A percentile compares a stretch with the other conserved stretches of the same genome.
Evolutionary conservation across 2,113 vertebrate genomes (phyloP).

Genomic region (Vulpes vulpes): DNA sequence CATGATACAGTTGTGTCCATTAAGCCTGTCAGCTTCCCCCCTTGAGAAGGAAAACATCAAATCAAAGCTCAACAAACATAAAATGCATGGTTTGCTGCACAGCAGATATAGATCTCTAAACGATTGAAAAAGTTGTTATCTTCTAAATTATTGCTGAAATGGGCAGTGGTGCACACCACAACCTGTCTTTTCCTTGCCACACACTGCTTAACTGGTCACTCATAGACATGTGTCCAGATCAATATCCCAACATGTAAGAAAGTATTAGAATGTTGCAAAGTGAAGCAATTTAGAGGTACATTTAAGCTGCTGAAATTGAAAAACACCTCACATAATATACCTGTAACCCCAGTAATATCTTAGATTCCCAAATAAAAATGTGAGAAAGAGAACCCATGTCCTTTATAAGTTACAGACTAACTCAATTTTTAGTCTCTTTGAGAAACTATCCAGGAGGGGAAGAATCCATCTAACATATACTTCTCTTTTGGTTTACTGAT

Average conservation of each 20-base stretch:
- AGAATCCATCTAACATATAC: not conserved
- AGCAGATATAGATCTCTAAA: not conserved
- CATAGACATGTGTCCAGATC: not conserved
- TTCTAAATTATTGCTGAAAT: constrained; percentile 23
- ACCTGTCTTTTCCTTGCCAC: constrained; percentile 2
- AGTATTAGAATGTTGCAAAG: not conserved
- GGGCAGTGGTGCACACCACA: not conserved
- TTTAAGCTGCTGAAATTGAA: constrained; percentile 10
- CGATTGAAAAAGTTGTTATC: not conserved
- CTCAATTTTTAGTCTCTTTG: not conserved
- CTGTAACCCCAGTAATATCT: not conserved
- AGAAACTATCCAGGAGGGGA: not conserved
- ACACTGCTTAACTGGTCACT: constrained; percentile 32
- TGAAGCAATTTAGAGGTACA: not conserved
- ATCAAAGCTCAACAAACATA: not conserved
- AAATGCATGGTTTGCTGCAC: not conserved
- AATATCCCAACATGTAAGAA: not conserved
- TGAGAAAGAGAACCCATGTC: not conserved
- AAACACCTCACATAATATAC: not conserved
- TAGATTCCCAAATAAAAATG: not conserved
- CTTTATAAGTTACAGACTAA: constrained; percentile 4
- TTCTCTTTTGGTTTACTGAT: not conserved
- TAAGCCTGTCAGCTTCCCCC: not conserved
- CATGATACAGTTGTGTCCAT: not conserved
- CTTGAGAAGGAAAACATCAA: constrained; percentile 31